phyloP scores from a whole-genome alignment of 1,140 invertebrate genomes.

The Zophobas morio region DNA sequence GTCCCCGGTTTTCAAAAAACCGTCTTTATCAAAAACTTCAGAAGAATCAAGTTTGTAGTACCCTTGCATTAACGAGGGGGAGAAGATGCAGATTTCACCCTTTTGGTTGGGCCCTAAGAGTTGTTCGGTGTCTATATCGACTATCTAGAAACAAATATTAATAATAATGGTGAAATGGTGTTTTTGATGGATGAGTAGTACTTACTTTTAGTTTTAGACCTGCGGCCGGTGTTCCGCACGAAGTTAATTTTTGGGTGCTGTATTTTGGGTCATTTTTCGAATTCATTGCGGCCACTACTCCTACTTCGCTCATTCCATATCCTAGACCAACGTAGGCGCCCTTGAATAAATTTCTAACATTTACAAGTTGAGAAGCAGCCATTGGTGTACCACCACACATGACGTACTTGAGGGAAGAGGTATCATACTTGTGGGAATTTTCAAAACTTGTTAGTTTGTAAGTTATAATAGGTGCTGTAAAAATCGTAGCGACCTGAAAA shows the following conservation, averaged over 20 bases:
- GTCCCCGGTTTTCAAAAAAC: slow-evolving; percentile 79
- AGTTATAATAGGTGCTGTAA: not conserved
- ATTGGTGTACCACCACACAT: slow-evolving; percentile 4
- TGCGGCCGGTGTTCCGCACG: too few species aligned
- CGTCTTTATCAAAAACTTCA: slow-evolving; percentile 75
- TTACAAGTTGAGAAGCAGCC: not conserved
- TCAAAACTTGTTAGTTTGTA: slow-evolving; percentile 22
- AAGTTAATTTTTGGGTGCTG: too few species aligned
- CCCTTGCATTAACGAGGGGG: slow-evolving; percentile 70
- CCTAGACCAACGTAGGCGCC: not conserved
- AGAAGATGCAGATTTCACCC: slow-evolving; percentile 73
- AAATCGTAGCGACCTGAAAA: not conserved
- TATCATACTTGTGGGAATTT: slow-evolving; percentile 7
- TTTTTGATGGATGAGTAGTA: too few species aligned
- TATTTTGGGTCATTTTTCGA: too few species aligned
- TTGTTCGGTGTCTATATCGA: slow-evolving; percentile 68
- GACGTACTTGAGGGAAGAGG: not conserved
- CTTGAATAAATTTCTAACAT: not conserved
- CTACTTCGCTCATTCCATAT: slow-evolving; percentile 24
- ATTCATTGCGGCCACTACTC: too few species aligned
- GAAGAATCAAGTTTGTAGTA: slow-evolving; percentile 75
- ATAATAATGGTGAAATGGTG: not conserved
- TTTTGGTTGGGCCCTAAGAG: slow-evolving; percentile 67
- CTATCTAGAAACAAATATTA: slow-evolving; percentile 40
- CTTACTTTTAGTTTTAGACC: slow-evolving; percentile 2